phyloP scores from a whole-genome alignment of 2,113 vertebrate species.

The Puntigrus tetrazona region DNA sequence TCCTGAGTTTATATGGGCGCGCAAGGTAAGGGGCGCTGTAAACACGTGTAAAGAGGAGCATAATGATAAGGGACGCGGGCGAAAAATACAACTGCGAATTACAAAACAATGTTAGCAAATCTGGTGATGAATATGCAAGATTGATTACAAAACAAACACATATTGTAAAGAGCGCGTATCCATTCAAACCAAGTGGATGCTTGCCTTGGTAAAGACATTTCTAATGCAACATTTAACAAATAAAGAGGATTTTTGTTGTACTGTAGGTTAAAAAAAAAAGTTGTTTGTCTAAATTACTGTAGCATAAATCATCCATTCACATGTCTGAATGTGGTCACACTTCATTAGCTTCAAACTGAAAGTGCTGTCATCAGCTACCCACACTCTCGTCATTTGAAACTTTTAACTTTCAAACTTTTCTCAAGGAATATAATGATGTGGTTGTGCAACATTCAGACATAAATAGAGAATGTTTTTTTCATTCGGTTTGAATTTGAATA shows the following conservation, averaged over 20 bases:
- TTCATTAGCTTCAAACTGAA: not conserved
- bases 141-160: not conserved
- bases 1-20: not conserved
- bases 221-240: not conserved
- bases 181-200: not conserved
- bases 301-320: not conserved
- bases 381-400: not conserved
- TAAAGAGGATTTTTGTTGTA: not conserved
- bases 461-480: not conserved
- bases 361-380: not conserved
- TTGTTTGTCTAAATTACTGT: not conserved
- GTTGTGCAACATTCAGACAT: not conserved
- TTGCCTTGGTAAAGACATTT: not conserved
- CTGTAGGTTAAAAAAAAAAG: not conserved
- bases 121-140: constrained; percentile 1
- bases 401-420: not conserved
- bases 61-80: not conserved
- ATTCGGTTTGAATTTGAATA: not conserved
- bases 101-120: not conserved
- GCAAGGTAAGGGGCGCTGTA: not conserved
- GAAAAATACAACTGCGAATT: not conserved
- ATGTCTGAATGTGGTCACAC: not conserved
- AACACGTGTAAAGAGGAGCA: not conserved
- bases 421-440: not conserved
- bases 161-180: not conserved